Evolutionary conservation across 2,888 invertebrate genomes (phyloP).

Genomic region (Biston betularia): DNA sequence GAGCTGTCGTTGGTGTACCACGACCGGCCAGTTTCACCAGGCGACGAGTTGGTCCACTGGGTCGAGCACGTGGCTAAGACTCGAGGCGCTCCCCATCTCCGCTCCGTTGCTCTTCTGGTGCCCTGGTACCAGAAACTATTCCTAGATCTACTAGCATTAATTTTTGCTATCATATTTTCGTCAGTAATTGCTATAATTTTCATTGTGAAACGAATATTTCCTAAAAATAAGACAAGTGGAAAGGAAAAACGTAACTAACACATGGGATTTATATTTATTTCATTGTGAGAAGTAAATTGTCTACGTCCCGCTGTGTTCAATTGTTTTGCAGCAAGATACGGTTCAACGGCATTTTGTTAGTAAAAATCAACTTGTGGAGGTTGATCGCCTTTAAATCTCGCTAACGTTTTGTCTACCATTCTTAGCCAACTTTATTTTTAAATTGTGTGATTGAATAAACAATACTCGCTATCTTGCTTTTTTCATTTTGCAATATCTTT

Average conservation of each 20-base stretch:
- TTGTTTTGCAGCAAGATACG: too few species aligned
- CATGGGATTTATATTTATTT: not conserved
- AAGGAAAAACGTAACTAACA: slow-evolving; percentile 16
- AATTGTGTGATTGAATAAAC: too few species aligned
- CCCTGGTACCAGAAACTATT: slow-evolving; percentile 64
- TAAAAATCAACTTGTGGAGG: too few species aligned
- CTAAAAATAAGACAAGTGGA: not conserved
- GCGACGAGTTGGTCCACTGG: slow-evolving; percentile 62
- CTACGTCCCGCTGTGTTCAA: too few species aligned
- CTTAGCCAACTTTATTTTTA: too few species aligned
- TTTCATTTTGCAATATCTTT: too few species aligned
- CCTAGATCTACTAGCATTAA: slow-evolving; percentile 56
- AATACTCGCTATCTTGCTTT: too few species aligned
- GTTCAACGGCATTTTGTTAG: too few species aligned
- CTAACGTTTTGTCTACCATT: too few species aligned
- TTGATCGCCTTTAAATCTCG: too few species aligned
- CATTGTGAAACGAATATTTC: not conserved
- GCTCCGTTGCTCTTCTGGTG: slow-evolving; percentile 58
- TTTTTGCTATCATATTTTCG: not conserved
- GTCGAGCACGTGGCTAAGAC: slow-evolving; percentile 64
- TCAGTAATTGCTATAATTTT: not conserved
- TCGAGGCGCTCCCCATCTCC: slow-evolving; percentile 60
- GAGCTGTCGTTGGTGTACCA: slow-evolving; percentile 63
- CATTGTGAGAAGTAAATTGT: not conserved
- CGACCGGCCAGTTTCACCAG: slow-evolving; percentile 57